These are phyloP conservation scores for Catostomus latipinnis DNA, from an alignment of 2,797 vertebrate species.

Conservation along the genomic window DNA sequence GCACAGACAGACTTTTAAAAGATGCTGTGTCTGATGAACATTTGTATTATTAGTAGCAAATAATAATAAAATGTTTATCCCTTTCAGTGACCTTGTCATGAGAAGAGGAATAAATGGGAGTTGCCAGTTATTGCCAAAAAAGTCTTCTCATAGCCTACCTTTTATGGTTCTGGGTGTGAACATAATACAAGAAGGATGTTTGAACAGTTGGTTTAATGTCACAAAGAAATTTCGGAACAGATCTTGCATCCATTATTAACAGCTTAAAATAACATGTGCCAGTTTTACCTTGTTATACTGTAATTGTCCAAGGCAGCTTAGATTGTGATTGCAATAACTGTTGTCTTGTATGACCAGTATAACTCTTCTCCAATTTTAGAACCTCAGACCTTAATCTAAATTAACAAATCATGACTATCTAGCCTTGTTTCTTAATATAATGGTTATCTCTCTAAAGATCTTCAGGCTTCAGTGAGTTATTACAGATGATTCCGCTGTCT, in stretches of 20 bases:
- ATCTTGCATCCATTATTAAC: neutral
- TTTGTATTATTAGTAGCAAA: neutral
- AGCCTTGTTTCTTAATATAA: neutral
- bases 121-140: neutral
- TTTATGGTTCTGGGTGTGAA: neutral
- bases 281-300: too few relatives aligned
- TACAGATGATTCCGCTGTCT: neutral
- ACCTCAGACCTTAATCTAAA: neutral
- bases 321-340: too few relatives aligned
- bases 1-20: too few relatives aligned
- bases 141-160: neutral
- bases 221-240: neutral
- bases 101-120: conserved; percentile 2
- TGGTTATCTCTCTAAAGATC: neutral
- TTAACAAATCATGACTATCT: neutral
- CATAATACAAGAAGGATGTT: neutral
- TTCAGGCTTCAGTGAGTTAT: conserved; percentile 17
- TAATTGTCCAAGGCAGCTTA: too few relatives aligned
- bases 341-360: too few relatives aligned
- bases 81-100: neutral
- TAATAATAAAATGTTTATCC: neutral
- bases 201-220: neutral
- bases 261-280: neutral
- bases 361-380: neutral
- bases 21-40: neutral